Evolutionary conservation across 2,113 vertebrate genomes (phyloP).

Genomic region (Nannospalax galili): DNA sequence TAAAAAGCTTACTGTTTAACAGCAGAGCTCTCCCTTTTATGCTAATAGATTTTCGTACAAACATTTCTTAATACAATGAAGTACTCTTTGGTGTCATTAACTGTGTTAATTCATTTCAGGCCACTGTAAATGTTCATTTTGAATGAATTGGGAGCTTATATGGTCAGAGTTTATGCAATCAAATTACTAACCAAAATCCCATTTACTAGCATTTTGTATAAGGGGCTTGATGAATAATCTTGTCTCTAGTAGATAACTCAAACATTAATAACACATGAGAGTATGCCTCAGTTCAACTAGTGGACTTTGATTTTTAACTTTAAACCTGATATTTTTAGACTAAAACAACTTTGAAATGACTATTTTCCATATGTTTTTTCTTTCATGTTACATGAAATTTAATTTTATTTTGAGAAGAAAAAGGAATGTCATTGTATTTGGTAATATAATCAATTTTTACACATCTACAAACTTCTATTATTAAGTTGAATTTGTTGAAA

Average conservation of each 20-base stretch:
- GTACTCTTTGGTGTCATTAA: conserved; percentile 77
- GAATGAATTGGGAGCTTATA: conserved; percentile 82
- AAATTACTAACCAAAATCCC: conserved; percentile 84
- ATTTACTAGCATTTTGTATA: conserved; percentile 82
- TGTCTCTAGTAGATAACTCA: conserved; percentile 80
- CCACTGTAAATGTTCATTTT: conserved; percentile 78
- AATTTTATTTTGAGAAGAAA: conserved; percentile 75
- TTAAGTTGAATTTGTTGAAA: conserved; percentile 75
- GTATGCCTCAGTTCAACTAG: conserved; percentile 82
- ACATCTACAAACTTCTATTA: conserved; percentile 52
- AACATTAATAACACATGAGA: conserved; percentile 84
- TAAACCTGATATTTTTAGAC: conserved; percentile 78
- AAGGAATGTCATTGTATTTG: conserved; percentile 66
- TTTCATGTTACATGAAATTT: conserved; percentile 65
- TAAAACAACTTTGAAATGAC: conserved; percentile 71
- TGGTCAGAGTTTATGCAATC: conserved; percentile 81
- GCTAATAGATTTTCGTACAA: conserved; percentile 83
- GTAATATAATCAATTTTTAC: conserved; percentile 62
- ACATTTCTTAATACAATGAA: conserved; percentile 80
- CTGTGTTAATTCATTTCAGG: conserved; percentile 82
- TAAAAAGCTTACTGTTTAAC: conserved; percentile 62
- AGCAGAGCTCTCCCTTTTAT: conserved; percentile 78
- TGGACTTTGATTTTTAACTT: conserved; percentile 83
- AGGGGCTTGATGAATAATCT: conserved; percentile 83
- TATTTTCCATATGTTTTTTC: conserved; percentile 79